Percentiles rank a stretch among this genome's conserved stretches.
Evolutionary conservation across 2,113 vertebrate species (phyloP).

Genomic region (Odobenus rosmarus): DNA sequence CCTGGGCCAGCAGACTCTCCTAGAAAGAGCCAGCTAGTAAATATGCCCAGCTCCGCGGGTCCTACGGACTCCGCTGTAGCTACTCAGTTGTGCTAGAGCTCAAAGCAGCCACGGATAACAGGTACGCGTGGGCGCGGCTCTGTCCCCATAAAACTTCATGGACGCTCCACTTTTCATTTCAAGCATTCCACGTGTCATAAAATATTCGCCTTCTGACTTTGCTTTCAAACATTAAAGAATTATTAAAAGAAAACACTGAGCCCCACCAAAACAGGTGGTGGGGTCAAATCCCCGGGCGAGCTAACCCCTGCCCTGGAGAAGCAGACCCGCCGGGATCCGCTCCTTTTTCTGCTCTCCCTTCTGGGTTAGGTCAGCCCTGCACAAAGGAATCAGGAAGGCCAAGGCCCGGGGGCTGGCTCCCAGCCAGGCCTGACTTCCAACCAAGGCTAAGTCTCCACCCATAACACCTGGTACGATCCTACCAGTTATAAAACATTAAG

Average conservation of each 20-base stretch:
- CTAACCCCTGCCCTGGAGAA: neutral
- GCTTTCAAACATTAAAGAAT: neutral
- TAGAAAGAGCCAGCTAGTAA: neutral
- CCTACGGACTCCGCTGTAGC: accelerated
- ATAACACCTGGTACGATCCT: accelerated
- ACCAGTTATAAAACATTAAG: neutral
- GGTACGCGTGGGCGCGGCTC: accelerated
- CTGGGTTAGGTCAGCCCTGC: neutral
- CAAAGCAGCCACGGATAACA: neutral
- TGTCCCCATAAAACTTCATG: neutral
- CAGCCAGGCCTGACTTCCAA: neutral
- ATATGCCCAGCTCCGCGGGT: neutral
- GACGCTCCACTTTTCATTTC: neutral
- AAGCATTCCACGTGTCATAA: neutral
- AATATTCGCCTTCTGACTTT: slow-evolving; percentile 32
- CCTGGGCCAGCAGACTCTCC: neutral
- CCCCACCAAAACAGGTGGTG: neutral
- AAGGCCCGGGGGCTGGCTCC: neutral
- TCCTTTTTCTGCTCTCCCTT: neutral
- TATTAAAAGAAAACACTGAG: neutral
- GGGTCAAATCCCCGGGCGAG: neutral
- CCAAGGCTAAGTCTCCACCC: neutral
- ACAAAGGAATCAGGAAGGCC: neutral
- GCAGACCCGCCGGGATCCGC: neutral
- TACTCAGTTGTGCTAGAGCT: accelerated